Percentiles rank a stretch among this genome's conserved stretches.
Evolutionary conservation across 2,888 invertebrate species (phyloP).

Genomic region (Papilio gigon): DNA sequence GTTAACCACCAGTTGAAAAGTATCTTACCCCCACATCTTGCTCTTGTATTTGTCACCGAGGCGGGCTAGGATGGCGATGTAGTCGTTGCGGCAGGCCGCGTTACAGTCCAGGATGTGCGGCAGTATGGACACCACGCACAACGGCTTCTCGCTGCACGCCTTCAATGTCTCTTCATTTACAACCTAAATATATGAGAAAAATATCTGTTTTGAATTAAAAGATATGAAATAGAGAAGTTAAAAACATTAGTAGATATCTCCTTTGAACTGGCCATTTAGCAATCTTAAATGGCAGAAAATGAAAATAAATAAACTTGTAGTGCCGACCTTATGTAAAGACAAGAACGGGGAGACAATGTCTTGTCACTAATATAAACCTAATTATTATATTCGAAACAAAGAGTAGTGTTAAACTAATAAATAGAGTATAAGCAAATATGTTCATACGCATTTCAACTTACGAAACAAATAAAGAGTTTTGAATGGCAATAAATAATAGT

Average conservation of each 20-base stretch:
- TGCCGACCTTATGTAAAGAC: no score
- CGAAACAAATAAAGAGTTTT: not conserved
- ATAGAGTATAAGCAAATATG: not conserved
- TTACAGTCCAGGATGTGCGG: conserved; percentile 98
- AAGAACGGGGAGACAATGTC: no score
- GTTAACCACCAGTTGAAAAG: no score
- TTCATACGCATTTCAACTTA: not conserved
- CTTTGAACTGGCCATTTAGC: no score
- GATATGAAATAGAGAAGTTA: no score
- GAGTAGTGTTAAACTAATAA: no score
- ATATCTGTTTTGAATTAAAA: no score
- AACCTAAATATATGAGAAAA: conserved; percentile 75
- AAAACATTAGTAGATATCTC: not conserved
- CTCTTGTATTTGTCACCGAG: conserved; percentile 96
- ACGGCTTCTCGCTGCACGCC: conserved; percentile 92
- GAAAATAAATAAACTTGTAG: no score
- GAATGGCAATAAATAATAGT: not conserved
- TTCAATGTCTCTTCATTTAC: conserved; percentile 84
- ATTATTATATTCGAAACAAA: no score
- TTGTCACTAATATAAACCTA: no score
- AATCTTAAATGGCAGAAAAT: no score
- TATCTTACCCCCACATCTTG: conserved; percentile 96
- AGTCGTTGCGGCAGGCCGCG: conserved; percentile 94
- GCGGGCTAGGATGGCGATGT: conserved; percentile 86
- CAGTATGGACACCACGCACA: conserved; percentile 95